Conservation (phyloP, 2,797 vertebrate species). For the Poliocrania exsul region DNA sequence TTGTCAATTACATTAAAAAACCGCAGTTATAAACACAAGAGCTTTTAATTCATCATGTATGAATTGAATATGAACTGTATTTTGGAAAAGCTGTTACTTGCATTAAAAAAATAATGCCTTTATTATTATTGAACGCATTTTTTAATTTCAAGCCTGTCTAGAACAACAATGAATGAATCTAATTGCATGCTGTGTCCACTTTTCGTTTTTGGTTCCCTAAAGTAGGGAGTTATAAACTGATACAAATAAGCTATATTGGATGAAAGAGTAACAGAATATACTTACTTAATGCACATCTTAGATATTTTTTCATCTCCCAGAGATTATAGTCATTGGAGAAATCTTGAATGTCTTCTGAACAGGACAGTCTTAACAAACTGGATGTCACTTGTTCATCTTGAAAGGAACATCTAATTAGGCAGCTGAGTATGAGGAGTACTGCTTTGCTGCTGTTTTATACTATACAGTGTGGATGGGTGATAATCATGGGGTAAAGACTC, state of each 20-base stretch:
- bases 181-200: not conserved
- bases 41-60: not conserved
- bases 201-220: not conserved
- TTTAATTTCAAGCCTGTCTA: not conserved
- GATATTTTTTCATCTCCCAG: not conserved
- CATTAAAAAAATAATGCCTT: not conserved
- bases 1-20: not conserved
- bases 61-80: not conserved
- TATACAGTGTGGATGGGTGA: not conserved
- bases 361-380: not conserved
- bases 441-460: not conserved
- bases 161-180: not conserved
- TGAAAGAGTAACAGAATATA: not conserved
- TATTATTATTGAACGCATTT: not conserved
- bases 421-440: not conserved
- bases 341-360: not conserved
- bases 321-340: slow-evolving; percentile 9
- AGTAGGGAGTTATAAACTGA: not conserved
- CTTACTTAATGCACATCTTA: not conserved
- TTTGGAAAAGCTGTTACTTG: not conserved
- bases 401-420: not conserved
- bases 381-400: not conserved
- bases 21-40: not conserved
- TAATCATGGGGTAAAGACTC: not conserved
- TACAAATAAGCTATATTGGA: not conserved